Base-by-base conservation (phyloP, 2,113 vertebrate genomes). In the Astatoreochromis straeleni region DNA sequence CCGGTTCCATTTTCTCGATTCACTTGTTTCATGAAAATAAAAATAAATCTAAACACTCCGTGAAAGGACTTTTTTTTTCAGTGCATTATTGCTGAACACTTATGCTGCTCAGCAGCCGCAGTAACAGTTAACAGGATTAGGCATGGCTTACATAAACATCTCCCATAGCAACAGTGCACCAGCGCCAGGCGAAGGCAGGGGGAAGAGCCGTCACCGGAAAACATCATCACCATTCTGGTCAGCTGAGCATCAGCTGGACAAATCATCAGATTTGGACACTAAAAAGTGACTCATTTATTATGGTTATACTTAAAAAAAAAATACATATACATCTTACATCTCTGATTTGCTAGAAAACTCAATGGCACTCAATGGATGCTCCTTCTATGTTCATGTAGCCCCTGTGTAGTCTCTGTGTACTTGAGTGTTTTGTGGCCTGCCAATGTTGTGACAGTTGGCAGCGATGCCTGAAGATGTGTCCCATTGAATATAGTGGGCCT, bases 141-240 rank as follows among this genome's bases (percentile, higher is more conserved):
- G 83, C 92, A 95, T 40, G 92, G 92, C 93, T 95, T 96, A 95
- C 92, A 96, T 95, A 95, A 96, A 95, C 89, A 84, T 95, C 92
- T 96, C 95, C 95, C 95, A 94, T 96, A 85, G 94, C 95, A 96
- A 96, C 95, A 60, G 92, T 65, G 94, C 86, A 85, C 82, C 49
- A 53, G 87, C 35, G 13, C 85, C 65, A 87, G 81, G 86, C 84
- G 7, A 70, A 89, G 49, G 86, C 81, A 68, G 83, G 11, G 65
- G 54, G 89, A 35, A 78, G n/a, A 92, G 57, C 85, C 31, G 19
- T 84, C 85, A 81, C 68, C n/a, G 85, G 84, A 87, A 92, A 92
- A 47, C 54, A 82, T 88, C 89, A 84, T 29, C 60, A 9, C 40
- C 26, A 45, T 31, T 84, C 78, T 55, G 87, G 80, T 92, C 92